Conservation (phyloP, 2,888 invertebrate genomes). For the Acanthosepion lycidas region DNA sequence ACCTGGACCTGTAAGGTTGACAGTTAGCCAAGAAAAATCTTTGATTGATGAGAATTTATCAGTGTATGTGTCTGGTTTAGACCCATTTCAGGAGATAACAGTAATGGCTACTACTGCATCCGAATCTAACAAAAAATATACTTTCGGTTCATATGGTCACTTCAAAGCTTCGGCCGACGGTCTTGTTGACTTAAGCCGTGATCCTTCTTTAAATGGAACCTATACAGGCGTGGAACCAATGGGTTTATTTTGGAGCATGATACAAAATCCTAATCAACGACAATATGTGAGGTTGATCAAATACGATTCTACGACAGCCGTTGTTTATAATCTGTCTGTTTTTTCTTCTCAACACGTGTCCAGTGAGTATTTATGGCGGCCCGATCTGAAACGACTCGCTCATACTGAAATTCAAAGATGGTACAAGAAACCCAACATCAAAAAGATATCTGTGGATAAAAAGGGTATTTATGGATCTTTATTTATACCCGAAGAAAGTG, state of each 20-base stretch:
- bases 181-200: not conserved
- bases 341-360: slow-evolving; percentile 54
- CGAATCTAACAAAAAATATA: not conserved
- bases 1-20: not conserved
- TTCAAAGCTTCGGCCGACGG: not conserved
- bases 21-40: not conserved
- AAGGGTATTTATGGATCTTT: slow-evolving; percentile 61
- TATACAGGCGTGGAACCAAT: slow-evolving; percentile 62
- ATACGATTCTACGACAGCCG: slow-evolving; percentile 58
- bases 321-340: slow-evolving; percentile 53
- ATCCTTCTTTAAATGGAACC: not conserved
- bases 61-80: not conserved
- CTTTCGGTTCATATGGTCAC: not conserved
- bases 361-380: slow-evolving; percentile 50
- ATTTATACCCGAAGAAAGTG: slow-evolving; percentile 60
- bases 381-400: slow-evolving; percentile 45
- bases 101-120: not conserved
- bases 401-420: slow-evolving; percentile 53
- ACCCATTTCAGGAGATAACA: not conserved
- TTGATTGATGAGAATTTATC: not conserved
- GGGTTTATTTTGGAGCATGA: slow-evolving; percentile 67
- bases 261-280: slow-evolving; percentile 53
- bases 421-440: slow-evolving; percentile 58
- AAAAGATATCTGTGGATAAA: slow-evolving; percentile 54
- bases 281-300: slow-evolving; percentile 58